These are phyloP conservation scores for Furcula furcula DNA, from an alignment of 2,888 invertebrate species.

Conservation along the genomic window DNA sequence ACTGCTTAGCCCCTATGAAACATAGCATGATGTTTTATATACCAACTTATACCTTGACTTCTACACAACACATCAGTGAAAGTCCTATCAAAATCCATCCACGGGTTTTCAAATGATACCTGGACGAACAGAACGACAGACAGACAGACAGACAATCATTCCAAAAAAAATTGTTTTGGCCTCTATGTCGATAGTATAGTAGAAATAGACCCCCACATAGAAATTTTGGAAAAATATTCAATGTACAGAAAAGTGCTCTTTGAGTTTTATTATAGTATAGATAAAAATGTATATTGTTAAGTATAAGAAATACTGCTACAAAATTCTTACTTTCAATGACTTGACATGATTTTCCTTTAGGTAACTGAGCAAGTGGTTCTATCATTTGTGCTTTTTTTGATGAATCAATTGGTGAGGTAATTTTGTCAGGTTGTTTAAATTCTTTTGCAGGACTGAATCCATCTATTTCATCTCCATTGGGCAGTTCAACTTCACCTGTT, in stretches of 20 bases:
- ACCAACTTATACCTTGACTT: too few relatives aligned
- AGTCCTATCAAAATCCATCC: too few relatives aligned
- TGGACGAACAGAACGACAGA: too few relatives aligned
- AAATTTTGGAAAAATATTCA: too few relatives aligned
- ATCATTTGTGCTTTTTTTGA: constrained; percentile 54
- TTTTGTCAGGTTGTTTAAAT: constrained; percentile 16
- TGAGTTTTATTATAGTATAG: background rate
- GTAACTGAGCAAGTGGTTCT: constrained; percentile 41
- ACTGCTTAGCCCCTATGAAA: too few relatives aligned
- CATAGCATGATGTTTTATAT: too few relatives aligned
- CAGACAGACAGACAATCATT: too few relatives aligned
- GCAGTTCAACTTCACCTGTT: constrained; percentile 4
- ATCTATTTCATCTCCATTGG: constrained; percentile 40
- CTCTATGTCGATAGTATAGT: too few relatives aligned
- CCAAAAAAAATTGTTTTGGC: too few relatives aligned
- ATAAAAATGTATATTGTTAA: background rate
- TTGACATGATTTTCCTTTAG: constrained; percentile 34
- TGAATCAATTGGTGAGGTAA: constrained; percentile 17
- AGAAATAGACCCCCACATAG: too few relatives aligned
- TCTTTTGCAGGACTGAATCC: constrained; percentile 19
- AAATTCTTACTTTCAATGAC: constrained; percentile 40
- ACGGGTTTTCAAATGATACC: too few relatives aligned
- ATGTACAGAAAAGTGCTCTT: background rate
- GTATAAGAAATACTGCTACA: background rate
- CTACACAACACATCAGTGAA: too few relatives aligned